Evolutionary conservation across 2,113 vertebrate genomes (phyloP).

Genomic region (Campylomormyrus numenius): DNA sequence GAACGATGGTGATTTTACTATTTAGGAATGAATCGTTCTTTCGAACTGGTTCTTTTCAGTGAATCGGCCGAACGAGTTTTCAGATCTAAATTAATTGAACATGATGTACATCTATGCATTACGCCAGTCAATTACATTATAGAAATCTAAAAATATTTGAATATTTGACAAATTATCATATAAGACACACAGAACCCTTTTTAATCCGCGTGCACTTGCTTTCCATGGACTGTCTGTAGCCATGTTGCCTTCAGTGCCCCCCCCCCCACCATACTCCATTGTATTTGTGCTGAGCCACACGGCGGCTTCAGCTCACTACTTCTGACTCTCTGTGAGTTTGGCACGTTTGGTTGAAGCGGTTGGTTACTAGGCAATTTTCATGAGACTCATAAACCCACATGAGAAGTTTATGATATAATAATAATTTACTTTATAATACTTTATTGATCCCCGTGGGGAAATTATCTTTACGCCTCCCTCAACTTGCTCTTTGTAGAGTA

Average conservation of each 20-base stretch:
- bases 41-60: neutral
- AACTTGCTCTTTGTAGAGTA: too few relatives aligned
- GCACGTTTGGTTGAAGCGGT: neutral
- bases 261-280: neutral
- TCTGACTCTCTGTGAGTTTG: neutral
- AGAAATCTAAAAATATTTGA: neutral
- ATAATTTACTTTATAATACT: too few relatives aligned
- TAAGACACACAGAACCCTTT: neutral
- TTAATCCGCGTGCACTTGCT: neutral
- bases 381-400: neutral
- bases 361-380: neutral
- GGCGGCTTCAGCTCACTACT: neutral
- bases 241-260: neutral
- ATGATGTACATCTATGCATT: too few relatives aligned
- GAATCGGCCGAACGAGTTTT: too few relatives aligned
- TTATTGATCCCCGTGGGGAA: too few relatives aligned
- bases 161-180: neutral
- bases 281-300: neutral
- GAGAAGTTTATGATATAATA: too few relatives aligned
- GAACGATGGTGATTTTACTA: neutral
- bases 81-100: too few relatives aligned
- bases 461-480: too few relatives aligned
- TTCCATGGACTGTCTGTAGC: neutral
- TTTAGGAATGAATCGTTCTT: neutral
- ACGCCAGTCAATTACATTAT: too few relatives aligned